phyloP scores from a whole-genome alignment of 1,140 invertebrate species.

The Ceratina calcarata region DNA sequence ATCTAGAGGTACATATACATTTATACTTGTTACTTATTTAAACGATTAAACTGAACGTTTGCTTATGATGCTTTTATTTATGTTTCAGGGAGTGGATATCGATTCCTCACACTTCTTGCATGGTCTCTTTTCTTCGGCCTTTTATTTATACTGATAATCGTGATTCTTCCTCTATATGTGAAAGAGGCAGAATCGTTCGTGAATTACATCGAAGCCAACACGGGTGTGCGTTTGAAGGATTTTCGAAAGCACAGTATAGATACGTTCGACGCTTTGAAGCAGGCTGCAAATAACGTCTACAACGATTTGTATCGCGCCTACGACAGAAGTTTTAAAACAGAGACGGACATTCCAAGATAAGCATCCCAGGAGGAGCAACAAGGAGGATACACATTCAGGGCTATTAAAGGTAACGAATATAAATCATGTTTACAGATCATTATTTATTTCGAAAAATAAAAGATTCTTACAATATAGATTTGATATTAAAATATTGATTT shows the following conservation, averaged over 20 bases:
- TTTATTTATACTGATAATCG: slow-evolving; percentile 38
- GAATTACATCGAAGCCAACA: slow-evolving; percentile 63
- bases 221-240: slow-evolving; percentile 63
- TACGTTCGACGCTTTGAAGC: slow-evolving; percentile 42
- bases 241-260: slow-evolving; percentile 64
- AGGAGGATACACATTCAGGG: no score
- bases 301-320: slow-evolving; percentile 58
- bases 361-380: neutral
- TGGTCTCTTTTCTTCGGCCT: slow-evolving; percentile 60
- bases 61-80: neutral
- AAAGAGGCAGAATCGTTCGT: slow-evolving; percentile 58
- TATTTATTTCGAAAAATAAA: slow-evolving; percentile 31
- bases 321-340: neutral
- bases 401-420: neutral
- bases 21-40: neutral
- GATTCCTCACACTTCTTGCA: neutral
- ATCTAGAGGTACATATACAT: slow-evolving; percentile 36
- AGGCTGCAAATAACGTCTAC: slow-evolving; percentile 34
- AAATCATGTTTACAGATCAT: neutral
- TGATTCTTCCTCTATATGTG: slow-evolving; percentile 63
- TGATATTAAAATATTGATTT: neutral
- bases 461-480: slow-evolving; percentile 12
- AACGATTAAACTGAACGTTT: no score
- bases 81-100: slow-evolving; percentile 15
- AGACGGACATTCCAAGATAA: neutral